A percentile compares a stretch with the other conserved stretches of the same genome.
Evolutionary conservation across 2,113 vertebrate species (phyloP).

Genomic region (Oceanodroma tethys): DNA sequence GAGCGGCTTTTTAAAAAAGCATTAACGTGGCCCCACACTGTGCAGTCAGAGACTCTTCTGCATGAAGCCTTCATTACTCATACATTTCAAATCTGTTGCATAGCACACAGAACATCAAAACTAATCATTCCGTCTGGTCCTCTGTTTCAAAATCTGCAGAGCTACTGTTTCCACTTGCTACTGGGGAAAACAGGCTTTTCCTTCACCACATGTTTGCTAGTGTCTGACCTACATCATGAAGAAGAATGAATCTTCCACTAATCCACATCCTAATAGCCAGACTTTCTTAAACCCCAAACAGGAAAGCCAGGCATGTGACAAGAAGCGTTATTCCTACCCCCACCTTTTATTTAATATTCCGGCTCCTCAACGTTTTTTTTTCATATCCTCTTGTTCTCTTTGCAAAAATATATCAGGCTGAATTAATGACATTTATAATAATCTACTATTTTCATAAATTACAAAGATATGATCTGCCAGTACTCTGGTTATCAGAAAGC

Average conservation of each 20-base stretch:
- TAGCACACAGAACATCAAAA: constrained; percentile 6
- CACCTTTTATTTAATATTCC: constrained; percentile 27
- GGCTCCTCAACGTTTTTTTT: neutral
- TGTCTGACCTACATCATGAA: constrained; percentile 42
- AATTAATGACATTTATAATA: neutral
- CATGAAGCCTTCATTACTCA: constrained; percentile 64
- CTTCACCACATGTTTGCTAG: constrained; percentile 29
- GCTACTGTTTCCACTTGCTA: constrained; percentile 46
- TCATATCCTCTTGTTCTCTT: neutral
- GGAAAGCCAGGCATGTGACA: constrained; percentile 73
- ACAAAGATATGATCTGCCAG: neutral
- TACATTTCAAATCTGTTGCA: constrained; percentile 43
- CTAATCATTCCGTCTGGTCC: neutral
- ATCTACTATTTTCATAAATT: neutral
- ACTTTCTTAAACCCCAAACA: constrained; percentile 66
- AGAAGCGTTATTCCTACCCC: constrained; percentile 23
- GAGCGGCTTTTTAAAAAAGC: constrained; percentile 32
- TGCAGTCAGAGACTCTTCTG: constrained; percentile 40
- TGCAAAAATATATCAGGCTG: neutral
- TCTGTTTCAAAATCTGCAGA: neutral
- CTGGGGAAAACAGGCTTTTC: constrained; percentile 22
- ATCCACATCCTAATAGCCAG: constrained; percentile 75
- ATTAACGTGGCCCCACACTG: constrained; percentile 37
- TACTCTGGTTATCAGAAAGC: neutral
- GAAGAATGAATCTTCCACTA: constrained; percentile 69